Evolutionary conservation across 2,888 invertebrate species (phyloP).

Genomic region (Synanthedon andrenaeformis): DNA sequence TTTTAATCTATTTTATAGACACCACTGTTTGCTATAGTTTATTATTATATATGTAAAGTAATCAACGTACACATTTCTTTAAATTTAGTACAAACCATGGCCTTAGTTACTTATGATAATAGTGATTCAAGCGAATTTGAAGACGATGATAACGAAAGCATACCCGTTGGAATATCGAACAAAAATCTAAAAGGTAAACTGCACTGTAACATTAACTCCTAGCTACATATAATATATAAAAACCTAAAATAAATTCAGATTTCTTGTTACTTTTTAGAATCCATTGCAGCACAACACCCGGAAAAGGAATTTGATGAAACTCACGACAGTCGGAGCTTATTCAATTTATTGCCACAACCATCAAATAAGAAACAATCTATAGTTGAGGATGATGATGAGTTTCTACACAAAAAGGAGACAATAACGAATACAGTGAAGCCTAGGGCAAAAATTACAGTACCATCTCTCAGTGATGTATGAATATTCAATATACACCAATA

Average conservation of each 20-base stretch:
- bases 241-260: background rate
- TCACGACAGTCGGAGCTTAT: conserved; percentile 23
- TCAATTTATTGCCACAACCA: conserved; percentile 64
- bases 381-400: conserved; percentile 74
- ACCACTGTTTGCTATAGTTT: no score
- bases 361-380: conserved; percentile 30
- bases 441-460: conserved; percentile 76
- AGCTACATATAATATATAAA: no score
- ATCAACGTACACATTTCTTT: no score
- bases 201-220: background rate
- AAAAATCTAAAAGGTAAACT: conserved; percentile 23
- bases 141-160: conserved; percentile 28
- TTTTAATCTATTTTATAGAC: no score
- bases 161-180: conserved; percentile 21
- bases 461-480: conserved; percentile 74
- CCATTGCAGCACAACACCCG: background rate
- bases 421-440: conserved; percentile 34
- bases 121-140: conserved; percentile 60
- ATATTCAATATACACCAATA: conserved; percentile 2
- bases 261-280: background rate
- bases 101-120: conserved; percentile 74
- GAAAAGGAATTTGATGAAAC: conserved; percentile 1
- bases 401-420: conserved; percentile 70
- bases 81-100: conserved; percentile 39
- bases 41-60: no score